phyloP scores from a whole-genome alignment of 2,113 vertebrate species.

The Thermophis baileyi region DNA sequence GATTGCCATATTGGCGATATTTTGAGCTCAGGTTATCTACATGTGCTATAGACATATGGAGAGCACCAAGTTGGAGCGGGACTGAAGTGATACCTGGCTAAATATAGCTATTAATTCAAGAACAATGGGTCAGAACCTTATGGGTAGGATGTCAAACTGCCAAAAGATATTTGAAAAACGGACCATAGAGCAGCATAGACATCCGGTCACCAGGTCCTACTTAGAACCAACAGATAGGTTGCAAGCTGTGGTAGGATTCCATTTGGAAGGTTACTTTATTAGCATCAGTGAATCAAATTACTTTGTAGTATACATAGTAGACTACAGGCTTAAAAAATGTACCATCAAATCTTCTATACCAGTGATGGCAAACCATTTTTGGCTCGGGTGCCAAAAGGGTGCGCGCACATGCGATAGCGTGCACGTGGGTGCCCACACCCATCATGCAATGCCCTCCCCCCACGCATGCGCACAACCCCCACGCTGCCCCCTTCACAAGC shows the following conservation, averaged over 20 bases:
- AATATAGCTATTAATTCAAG: neutral
- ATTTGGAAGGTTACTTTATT: neutral
- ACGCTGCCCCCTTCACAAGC: too few species aligned
- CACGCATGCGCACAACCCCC: too few species aligned
- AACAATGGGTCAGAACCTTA: neutral
- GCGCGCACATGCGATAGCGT: too few species aligned
- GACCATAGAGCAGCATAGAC: neutral
- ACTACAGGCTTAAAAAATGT: slow-evolving; percentile 1
- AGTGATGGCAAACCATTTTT: too few species aligned
- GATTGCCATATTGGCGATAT: neutral
- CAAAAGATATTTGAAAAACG: neutral
- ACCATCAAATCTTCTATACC: slow-evolving; percentile 12
- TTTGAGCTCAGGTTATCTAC: neutral
- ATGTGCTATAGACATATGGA: neutral
- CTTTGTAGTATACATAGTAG: neutral
- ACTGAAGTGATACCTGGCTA: neutral
- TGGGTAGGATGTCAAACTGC: neutral
- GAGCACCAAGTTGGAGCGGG: neutral
- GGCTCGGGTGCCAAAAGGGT: too few species aligned
- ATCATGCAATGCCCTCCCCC: too few species aligned
- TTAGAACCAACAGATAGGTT: slow-evolving; percentile 16
- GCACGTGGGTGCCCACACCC: too few species aligned
- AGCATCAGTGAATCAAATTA: neutral
- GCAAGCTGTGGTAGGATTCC: neutral
- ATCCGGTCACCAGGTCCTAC: neutral